Conservation (phyloP, 2,797 vertebrate genomes). For the Phataginus tetradactyla region DNA sequence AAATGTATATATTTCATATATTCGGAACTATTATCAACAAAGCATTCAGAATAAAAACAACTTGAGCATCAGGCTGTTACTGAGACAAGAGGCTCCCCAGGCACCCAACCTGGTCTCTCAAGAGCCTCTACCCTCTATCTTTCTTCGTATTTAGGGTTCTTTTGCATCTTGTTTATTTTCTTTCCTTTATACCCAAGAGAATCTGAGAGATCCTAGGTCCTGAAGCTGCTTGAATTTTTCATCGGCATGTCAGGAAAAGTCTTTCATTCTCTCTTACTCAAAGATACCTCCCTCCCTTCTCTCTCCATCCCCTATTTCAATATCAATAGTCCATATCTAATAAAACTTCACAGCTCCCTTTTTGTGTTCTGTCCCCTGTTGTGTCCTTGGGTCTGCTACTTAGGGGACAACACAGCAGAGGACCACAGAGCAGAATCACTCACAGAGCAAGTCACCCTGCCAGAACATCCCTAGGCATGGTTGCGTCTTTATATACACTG, state of each 20-base stretch:
- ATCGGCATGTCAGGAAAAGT: background rate
- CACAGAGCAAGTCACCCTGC: background rate
- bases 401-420: background rate
- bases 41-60: background rate
- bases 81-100: background rate
- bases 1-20: background rate
- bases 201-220: background rate
- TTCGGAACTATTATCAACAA: background rate
- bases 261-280: background rate
- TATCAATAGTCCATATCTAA: background rate
- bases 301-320: background rate
- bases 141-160: background rate
- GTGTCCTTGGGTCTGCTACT: background rate
- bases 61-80: background rate
- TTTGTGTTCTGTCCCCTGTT: background rate
- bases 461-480: background rate
- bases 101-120: background rate
- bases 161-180: constrained; percentile 25
- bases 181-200: background rate
- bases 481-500: background rate
- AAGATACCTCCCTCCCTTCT: background rate
- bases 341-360: background rate
- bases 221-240: background rate
- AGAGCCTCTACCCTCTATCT: background rate
- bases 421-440: background rate